Percentiles rank a stretch among this genome's conserved stretches.
These are phyloP conservation scores for Chloroceryle aenea DNA, from an alignment of 2,113 vertebrate species.

Conservation along the genomic window DNA sequence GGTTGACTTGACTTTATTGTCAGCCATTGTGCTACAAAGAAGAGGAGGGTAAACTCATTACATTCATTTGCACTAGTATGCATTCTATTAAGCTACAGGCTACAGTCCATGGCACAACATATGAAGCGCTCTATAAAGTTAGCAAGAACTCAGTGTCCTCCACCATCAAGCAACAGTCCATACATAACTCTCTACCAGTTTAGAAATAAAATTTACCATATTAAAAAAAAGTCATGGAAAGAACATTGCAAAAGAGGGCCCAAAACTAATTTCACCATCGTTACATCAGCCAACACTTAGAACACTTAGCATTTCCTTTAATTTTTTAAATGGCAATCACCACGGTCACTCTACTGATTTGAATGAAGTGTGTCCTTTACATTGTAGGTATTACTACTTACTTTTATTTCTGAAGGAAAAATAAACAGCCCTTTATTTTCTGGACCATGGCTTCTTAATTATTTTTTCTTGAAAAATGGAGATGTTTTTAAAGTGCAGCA, in stretches of 20 bases:
- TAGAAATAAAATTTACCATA: neutral
- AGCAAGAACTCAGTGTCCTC: neutral
- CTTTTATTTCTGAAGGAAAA: neutral
- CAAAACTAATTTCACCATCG: neutral
- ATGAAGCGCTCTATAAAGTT: neutral
- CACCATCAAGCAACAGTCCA: neutral
- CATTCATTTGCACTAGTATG: neutral
- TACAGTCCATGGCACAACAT: neutral
- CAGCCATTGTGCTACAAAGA: conserved; percentile 75
- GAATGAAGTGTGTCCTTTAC: neutral
- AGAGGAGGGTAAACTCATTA: neutral
- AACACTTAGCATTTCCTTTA: neutral
- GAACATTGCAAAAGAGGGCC: neutral
- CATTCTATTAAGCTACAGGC: neutral
- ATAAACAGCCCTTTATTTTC: neutral
- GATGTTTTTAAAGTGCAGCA: neutral
- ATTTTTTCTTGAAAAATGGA: neutral
- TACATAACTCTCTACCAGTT: neutral
- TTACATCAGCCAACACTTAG: neutral
- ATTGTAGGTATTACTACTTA: neutral
- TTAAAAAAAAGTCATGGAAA: neutral
- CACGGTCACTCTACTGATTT: neutral
- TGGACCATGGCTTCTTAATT: neutral
- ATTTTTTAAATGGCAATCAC: neutral
- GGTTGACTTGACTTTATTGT: conserved; percentile 57